phyloP scores from a whole-genome alignment of 2,113 vertebrate genomes.

The Tychaedon coryphoeus region DNA sequence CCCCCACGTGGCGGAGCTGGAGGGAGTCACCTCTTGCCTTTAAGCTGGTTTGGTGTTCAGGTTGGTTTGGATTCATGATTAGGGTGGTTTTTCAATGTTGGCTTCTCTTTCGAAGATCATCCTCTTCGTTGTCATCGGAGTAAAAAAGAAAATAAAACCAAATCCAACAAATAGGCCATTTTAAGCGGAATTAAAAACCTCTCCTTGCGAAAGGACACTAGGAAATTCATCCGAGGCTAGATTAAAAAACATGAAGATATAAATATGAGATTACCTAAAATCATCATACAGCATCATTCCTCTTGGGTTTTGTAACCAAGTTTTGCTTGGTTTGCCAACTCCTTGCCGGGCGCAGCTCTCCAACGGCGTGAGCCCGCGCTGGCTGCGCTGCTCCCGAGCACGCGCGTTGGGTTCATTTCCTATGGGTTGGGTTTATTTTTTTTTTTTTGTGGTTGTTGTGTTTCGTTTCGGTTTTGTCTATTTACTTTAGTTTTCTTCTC shows the following conservation, averaged over 20 bases:
- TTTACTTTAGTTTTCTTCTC: slow-evolving; percentile 60
- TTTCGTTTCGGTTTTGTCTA: neutral
- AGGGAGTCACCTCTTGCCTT: neutral
- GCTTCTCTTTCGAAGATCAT: neutral
- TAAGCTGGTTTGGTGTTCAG: slow-evolving; percentile 26
- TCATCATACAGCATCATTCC: slow-evolving; percentile 67
- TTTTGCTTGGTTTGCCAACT: slow-evolving; percentile 3
- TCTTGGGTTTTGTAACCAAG: neutral
- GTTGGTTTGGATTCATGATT: neutral
- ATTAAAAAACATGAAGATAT: slow-evolving; percentile 79
- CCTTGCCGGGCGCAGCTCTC: slow-evolving; percentile 60
- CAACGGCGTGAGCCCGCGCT: slow-evolving; percentile 31
- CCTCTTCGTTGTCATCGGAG: slow-evolving; percentile 29
- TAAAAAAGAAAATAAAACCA: slow-evolving; percentile 55
- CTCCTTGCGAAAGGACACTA: slow-evolving; percentile 70
- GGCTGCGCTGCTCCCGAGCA: slow-evolving; percentile 27
- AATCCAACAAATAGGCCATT: slow-evolving; percentile 77
- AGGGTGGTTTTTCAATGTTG: neutral
- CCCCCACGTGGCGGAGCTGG: neutral
- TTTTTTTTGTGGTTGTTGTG: neutral
- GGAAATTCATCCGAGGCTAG: slow-evolving; percentile 69
- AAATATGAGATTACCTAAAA: slow-evolving; percentile 78
- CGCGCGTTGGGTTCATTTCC: neutral
- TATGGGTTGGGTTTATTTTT: neutral
- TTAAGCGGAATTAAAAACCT: slow-evolving; percentile 80